Percentiles rank a stretch among this genome's conserved stretches.
Evolutionary conservation across 2,888 invertebrate genomes (phyloP).

Genomic region (Scaptomyza cyrtandrae): DNA sequence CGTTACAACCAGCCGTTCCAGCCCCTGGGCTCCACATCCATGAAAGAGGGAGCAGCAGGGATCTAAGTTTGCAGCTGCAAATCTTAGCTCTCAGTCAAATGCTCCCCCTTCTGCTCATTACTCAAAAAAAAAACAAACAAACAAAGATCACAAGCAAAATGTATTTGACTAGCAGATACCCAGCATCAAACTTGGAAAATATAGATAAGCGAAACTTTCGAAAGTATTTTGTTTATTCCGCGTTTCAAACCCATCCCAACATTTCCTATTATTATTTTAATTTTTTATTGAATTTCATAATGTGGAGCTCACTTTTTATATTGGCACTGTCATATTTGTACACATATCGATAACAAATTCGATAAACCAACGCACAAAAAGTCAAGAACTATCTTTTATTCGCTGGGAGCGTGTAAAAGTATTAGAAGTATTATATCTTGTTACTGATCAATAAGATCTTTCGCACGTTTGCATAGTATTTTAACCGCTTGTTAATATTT

Average conservation of each 20-base stretch:
- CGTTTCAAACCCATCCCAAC: no score
- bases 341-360: neutral
- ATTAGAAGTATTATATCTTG: neutral
- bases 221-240: neutral
- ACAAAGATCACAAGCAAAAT: neutral
- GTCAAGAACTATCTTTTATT: neutral
- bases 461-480: neutral
- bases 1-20: slow-evolving; percentile 36
- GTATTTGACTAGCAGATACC: neutral
- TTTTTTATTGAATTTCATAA: no score
- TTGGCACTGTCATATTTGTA: neutral
- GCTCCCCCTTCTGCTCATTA: neutral
- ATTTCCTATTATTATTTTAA: no score
- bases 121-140: neutral
- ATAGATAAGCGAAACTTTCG: neutral
- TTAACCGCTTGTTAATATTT: neutral
- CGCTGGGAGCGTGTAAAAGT: neutral
- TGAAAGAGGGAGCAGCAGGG: neutral
- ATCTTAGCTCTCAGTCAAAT: slow-evolving; percentile 1
- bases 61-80: slow-evolving; percentile 26
- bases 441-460: neutral
- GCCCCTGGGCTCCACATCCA: slow-evolving; percentile 28
- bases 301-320: neutral
- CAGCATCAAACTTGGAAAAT: neutral
- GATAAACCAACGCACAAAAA: neutral